Base-by-base conservation (phyloP, 2,888 invertebrate genomes). In the Cosmorhoe ocellata region DNA sequence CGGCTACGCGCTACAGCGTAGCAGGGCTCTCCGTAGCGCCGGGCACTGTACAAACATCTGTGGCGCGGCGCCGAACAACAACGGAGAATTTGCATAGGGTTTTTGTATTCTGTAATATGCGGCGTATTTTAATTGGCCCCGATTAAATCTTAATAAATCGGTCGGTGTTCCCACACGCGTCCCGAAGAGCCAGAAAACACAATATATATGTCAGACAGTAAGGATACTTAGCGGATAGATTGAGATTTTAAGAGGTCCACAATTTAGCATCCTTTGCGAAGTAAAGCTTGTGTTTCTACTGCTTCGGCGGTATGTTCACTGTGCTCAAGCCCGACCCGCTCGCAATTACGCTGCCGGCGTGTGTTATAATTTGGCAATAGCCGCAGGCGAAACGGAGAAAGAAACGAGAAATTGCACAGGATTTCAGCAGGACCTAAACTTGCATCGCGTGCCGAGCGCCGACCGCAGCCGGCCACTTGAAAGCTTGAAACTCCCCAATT, bases 121-220 rank as follows among this genome's bases (percentile, higher is more conserved):
- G 74, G 72, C 77, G 81, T 84, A 81, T 86, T 87, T 85, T 86
- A 86, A 86, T 88, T 86, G 82, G 78, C 63, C 63, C 66, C 77
- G 85, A 88, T 89, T 87, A 87, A 88, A 87, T 87, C 83, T 85
- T 85, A 85, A 88, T 87, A 84, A 84, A 84, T 84, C 82, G 85
- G 78, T 63, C 77, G 72, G 79, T 78, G 76, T 86, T 85, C 80
- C 81, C 80, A 81, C 83, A 81, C 78, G 82, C 81, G 81, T 48
- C 44, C 39, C 31, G 26, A 11, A 43, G 33, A 47, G 10, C 26
- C 31, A 42, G 38, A 43, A 31, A 48, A 27, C 38, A 52, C 47
- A 36, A 31, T 24, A n/a, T 5, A 43, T 13, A 31, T 34, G 14
- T 11, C 18, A 36, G n/a, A 18, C 45, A 51, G 45, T 37, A 46